Conservation (phyloP, 2,797 vertebrate genomes). For the Pterois miles region DNA sequence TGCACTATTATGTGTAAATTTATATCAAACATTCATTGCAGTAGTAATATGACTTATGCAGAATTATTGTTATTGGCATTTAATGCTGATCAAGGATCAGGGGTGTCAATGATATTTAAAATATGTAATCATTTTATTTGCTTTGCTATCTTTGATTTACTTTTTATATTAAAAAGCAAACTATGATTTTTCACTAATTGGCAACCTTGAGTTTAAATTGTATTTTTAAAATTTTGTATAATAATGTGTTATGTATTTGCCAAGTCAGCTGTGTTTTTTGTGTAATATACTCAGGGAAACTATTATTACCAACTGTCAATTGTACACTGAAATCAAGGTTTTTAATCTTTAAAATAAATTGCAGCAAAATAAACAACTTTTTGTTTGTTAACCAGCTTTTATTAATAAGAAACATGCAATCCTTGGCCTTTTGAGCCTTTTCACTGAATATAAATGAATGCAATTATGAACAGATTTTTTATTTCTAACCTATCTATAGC, state of each 20-base stretch:
- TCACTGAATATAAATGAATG: background rate
- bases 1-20: slow-evolving; percentile 32
- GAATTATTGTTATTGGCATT: background rate
- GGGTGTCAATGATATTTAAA: background rate
- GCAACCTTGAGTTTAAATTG: background rate
- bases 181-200: background rate
- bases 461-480: background rate
- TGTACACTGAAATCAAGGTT: background rate
- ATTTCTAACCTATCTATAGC: background rate
- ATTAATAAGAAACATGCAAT: background rate
- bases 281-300: background rate
- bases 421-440: background rate
- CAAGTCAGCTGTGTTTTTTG: background rate
- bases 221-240: background rate
- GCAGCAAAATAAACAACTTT: background rate
- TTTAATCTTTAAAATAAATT: background rate
- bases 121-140: background rate
- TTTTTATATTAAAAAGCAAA: background rate
- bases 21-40: background rate
- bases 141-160: background rate
- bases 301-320: background rate
- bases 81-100: background rate
- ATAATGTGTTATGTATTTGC: background rate
- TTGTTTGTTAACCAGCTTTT: background rate
- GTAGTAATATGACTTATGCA: background rate